Evolutionary conservation across 2,797 vertebrate genomes (phyloP), one percentile per base, ranked within the genome.

Genomic region (Poecilia wingei): DNA sequence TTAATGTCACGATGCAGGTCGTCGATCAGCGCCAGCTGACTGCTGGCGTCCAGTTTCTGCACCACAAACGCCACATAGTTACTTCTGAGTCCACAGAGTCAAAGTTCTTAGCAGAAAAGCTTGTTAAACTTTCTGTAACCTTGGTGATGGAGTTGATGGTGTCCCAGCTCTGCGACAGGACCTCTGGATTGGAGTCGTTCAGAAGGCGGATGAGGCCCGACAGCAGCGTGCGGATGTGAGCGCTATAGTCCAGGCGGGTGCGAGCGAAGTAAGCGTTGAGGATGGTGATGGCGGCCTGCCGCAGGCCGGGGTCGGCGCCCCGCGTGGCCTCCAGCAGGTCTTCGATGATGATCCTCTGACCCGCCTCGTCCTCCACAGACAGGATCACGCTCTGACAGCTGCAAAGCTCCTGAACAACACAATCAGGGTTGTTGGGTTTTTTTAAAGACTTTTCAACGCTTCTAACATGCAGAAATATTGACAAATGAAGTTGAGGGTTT

Each of bases 151-250:
- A 97, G 88, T 97, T 98, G 82, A 99, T 97, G 0, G 98, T 97
- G 83, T 99, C 98, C 98, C 98, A 99, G 94, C 98, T 99, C 94
- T 99, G 98, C 80, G 95, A 94, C 81, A 99, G 92, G 79, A 99
- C 97, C 41, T 98, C 96, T 0, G 95, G 85, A 83, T 96, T 98
- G 79, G 96, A 83, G 92, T 99, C 98, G 0, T 98, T 99, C 64
- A 99, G 98, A 12, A 99, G 97, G 51, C 97, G 97, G 78, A 99
- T 97, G 84, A 99, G 95, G 78, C 98, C 98, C 0, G 98, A 98
- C 81, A 99, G 96, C 86, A 99, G 91, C 39, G 86, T 96, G 84
- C 96, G 96, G 13, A 97, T 96, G 84, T 99, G 98, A 43, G 92
- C 88, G 0, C 96, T 98, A 86, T 98, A 98, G 94, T 99, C 98